Evolutionary conservation across 2,113 vertebrate genomes (phyloP), one percentile per base, ranked within the genome.

Genomic region (Lagopus muta): DNA sequence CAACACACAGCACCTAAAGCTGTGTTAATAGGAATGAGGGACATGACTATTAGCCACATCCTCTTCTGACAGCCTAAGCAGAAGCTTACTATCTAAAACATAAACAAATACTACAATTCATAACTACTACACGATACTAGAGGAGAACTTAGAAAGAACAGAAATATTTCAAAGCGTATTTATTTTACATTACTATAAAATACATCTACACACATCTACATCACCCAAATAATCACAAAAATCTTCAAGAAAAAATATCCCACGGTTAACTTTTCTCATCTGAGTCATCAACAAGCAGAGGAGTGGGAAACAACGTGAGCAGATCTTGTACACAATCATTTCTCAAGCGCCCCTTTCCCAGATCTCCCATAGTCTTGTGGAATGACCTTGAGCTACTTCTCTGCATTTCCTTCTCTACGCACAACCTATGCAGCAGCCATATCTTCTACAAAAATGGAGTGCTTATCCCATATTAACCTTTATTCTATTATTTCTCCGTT

Each of bases 401-500:
- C 11, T 3, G 11, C 17, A 7, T 77, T 88, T 88, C 88, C 65
- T 90, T 74, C 65, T 48, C 61, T 66, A 86, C 70, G 47, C 78
- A 79, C 45, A 89, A 90, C 6, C 3, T 2, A 65, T 34, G 10
- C n/a, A 88, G 81, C 42, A 92, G 45, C 36, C 48, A 9, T 34
- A 58, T 38, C 64, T 36, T 82, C 48, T 64, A 66, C 24, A 81
- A 81, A 40, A 88, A 93, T 9, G 25, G 19, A 88, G 36, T 72
- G 76, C 45, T 92, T 90, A 84, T 86, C 72, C 82, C 72, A 36
- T 47, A 83, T 78, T 79, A 86, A 69, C 73, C 43, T 91, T 90
- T 95, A 95, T 84, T 94, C 65, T 84, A 83, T 96, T 91, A 93
- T 75, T 86, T 88, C 62, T 86, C 69, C 62, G 40, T 90, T 94